Base-by-base conservation (phyloP, 2,888 invertebrate species). In the Apotomis turbidana region DNA sequence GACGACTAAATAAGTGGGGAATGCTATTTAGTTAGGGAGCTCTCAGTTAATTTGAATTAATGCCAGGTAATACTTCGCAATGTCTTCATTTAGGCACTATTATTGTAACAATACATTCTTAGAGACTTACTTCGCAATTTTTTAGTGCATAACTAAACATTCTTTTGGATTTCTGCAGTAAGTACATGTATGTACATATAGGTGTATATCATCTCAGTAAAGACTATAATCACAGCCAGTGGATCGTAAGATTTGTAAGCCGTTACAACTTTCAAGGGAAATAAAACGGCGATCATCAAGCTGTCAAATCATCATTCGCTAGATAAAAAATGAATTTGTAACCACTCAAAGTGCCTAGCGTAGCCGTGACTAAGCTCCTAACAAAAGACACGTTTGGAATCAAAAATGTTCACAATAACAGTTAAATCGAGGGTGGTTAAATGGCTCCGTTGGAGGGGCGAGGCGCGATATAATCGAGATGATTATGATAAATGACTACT, bases 401-500 rank as follows among this genome's bases (percentile, higher is more conserved):
- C 85, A 87, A 87, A 85, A 89, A 84, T 85, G 84, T 88, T 86
- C 86, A 89, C 88, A 90, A 90, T 90, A 89, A 89, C 85, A 87
- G 92, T 90, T 90, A 91, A 91, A 91, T 91, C 89, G 91, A 90
- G 92, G 92, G 91, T 89, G 87, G 87, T 85, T 89, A 88, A 87
- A 85, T 86, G 85, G 71, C 84, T 85, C 84, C 87, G 84, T 78
- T 81, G 84, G 77, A 83, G 86, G 89, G 88, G 90, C 85, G 86
- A 85, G 90, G 87, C 88, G 90, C 87, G 91, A 89, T 88, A 83
- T 89, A 90, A 91, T 91, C 90, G 88, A 85, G 85, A 87, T 88
- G 90, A 92, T 92, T 91, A 92, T 92, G 93, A 92, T 91, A 87
- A 90, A 93, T 90, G 90, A 87, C 87, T 81, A 75, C 78, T 80